Evolutionary conservation across 2,888 invertebrate genomes (phyloP).

Genomic region (Phrixothrix hirtus): DNA sequence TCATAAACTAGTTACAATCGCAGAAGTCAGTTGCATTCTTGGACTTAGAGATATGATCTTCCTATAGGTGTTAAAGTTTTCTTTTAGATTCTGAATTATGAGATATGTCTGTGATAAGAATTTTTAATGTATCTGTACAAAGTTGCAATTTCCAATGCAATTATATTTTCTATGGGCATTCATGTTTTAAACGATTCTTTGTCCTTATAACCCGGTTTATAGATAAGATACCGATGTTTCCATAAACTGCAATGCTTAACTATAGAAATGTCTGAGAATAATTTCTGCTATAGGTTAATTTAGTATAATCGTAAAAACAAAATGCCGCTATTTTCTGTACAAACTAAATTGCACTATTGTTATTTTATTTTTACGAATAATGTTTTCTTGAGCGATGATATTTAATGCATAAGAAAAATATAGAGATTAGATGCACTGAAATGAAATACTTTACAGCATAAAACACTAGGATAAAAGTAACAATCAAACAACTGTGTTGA

Average conservation of each 20-base stretch:
- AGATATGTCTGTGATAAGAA: conserved; percentile 29
- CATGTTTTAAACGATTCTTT: conserved; percentile 6
- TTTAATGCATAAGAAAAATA: too few relatives aligned
- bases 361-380: conserved; percentile 8
- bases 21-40: conserved; percentile 42
- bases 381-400: conserved; percentile 13
- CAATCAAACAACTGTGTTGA: too few relatives aligned
- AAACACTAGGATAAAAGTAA: too few relatives aligned
- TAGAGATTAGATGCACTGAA: too few relatives aligned
- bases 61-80: conserved; percentile 48
- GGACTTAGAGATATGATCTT: conserved; percentile 43
- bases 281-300: conserved; percentile 9
- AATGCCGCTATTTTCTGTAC: conserved; percentile 8
- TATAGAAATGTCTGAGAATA: conserved; percentile 21
- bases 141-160: conserved; percentile 17
- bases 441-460: too few relatives aligned
- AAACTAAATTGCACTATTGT: conserved; percentile 19
- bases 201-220: conserved; percentile 19
- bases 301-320: conserved; percentile 10
- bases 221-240: conserved; percentile 11
- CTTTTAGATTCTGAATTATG: conserved; percentile 43
- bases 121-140: too few relatives aligned
- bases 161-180: conserved; percentile 13
- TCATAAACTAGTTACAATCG: conserved; percentile 42
- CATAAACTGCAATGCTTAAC: conserved; percentile 10